Percentiles rank a stretch among this genome's conserved stretches.
phyloP scores from a whole-genome alignment of 2,113 vertebrate species.

The Perccottus glenii region DNA sequence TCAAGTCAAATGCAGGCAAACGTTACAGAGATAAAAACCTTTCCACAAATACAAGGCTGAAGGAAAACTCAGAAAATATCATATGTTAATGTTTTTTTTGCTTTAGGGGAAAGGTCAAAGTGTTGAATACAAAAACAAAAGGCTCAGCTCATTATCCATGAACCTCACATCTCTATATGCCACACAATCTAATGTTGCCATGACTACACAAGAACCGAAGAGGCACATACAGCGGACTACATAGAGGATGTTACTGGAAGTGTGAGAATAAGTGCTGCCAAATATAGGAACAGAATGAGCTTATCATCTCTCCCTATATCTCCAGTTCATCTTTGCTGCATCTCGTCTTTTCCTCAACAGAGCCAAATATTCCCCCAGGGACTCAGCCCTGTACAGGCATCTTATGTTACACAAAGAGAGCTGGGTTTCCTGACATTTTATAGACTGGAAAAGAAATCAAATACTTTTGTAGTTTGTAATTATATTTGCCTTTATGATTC shows the following conservation, averaged over 20 bases:
- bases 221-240: constrained; percentile 2
- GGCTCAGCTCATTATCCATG: constrained; percentile 37
- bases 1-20: constrained; percentile 13
- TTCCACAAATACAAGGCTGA: background rate
- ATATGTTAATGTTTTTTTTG: constrained; percentile 8
- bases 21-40: background rate
- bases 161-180: constrained; percentile 37
- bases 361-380: constrained; percentile 59
- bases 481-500: no score
- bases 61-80: background rate
- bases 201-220: constrained; percentile 56
- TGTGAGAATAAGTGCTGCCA: constrained; percentile 49
- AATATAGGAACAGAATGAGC: constrained; percentile 61
- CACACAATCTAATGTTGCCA: constrained; percentile 58
- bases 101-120: constrained; percentile 54
- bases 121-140: constrained; percentile 55
- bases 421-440: background rate
- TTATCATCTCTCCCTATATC: constrained; percentile 58
- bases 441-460: no score
- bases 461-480: no score
- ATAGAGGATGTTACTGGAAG: constrained; percentile 40
- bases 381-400: constrained; percentile 23
- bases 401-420: constrained; percentile 16
- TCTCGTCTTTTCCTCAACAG: constrained; percentile 32
- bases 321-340: constrained; percentile 47